These are phyloP conservation scores for Aquatica leii DNA, from an alignment of 2,888 invertebrate genomes.

Conservation along the genomic window DNA sequence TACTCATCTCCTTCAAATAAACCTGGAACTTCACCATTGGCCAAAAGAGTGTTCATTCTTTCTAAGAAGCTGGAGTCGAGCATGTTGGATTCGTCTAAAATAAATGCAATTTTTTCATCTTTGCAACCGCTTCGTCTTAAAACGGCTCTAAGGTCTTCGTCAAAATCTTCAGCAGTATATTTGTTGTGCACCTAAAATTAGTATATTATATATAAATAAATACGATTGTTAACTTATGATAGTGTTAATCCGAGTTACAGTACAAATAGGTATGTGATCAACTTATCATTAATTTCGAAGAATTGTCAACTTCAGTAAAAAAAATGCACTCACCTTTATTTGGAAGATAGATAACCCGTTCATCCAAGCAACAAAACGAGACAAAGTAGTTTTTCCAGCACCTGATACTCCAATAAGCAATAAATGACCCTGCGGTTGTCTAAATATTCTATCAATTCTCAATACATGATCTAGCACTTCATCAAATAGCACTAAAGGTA, in stretches of 20 bases:
- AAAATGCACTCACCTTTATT: slow-evolving; percentile 91
- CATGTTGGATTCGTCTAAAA: slow-evolving; percentile 98
- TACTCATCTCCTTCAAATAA: slow-evolving; percentile 97
- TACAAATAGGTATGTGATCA: too few species aligned
- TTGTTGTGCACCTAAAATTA: slow-evolving; percentile 88
- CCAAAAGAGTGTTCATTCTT: slow-evolving; percentile 97
- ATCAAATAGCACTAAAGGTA: slow-evolving; percentile 97
- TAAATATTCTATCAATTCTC: slow-evolving; percentile 98
- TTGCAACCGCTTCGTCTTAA: slow-evolving; percentile 87
- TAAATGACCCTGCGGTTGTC: slow-evolving; percentile 98
- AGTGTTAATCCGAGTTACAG: too few species aligned
- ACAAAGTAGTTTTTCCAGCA: slow-evolving; percentile 98
- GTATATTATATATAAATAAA: too few species aligned
- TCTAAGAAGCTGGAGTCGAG: slow-evolving; percentile 98
- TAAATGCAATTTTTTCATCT: slow-evolving; percentile 99
- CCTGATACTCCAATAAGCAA: slow-evolving; percentile 98
- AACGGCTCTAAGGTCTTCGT: slow-evolving; percentile 94
- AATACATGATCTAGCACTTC: slow-evolving; percentile 99
- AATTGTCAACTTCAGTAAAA: too few species aligned
- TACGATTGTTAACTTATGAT: too few species aligned
- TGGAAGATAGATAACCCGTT: slow-evolving; percentile 99
- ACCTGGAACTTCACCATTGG: slow-evolving; percentile 98
- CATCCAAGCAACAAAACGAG: slow-evolving; percentile 99
- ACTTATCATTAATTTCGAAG: too few species aligned
- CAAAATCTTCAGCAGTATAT: slow-evolving; percentile 98